phyloP scores from a whole-genome alignment of 2,113 vertebrate genomes.

The Eulemur macaco region DNA sequence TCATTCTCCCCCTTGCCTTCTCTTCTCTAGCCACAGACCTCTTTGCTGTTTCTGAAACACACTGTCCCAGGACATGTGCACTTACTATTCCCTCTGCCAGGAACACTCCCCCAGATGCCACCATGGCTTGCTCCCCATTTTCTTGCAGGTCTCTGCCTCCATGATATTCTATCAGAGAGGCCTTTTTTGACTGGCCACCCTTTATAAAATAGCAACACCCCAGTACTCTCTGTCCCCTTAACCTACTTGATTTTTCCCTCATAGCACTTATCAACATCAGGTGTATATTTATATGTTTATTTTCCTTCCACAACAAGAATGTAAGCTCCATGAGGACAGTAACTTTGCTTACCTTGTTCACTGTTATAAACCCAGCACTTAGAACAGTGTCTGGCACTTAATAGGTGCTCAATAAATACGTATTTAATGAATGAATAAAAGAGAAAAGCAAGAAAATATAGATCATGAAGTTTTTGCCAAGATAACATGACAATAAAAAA shows the following conservation, averaged over 20 bases:
- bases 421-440: constrained; percentile 30
- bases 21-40: background rate
- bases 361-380: background rate
- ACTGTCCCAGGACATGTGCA: background rate
- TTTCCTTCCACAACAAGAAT: constrained; percentile 33
- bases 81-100: background rate
- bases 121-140: background rate
- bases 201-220: background rate
- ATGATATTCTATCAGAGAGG: background rate
- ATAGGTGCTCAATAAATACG: constrained; percentile 30
- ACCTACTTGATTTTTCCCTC: constrained; percentile 24
- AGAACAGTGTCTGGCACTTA: constrained; percentile 13
- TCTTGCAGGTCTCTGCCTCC: background rate
- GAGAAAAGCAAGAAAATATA: constrained; percentile 44
- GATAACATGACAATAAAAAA: background rate
- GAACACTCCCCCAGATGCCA: background rate
- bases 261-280: background rate
- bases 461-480: background rate
- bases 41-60: constrained; percentile 28
- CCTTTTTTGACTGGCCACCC: background rate
- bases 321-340: background rate
- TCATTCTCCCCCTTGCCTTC: background rate
- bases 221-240: background rate
- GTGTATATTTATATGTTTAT: background rate
- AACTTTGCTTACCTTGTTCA: constrained; percentile 32